phyloP scores from a whole-genome alignment of 37 sponge, comb jelly and placozoan genomes.

The Amphimedon queenslandica region DNA sequence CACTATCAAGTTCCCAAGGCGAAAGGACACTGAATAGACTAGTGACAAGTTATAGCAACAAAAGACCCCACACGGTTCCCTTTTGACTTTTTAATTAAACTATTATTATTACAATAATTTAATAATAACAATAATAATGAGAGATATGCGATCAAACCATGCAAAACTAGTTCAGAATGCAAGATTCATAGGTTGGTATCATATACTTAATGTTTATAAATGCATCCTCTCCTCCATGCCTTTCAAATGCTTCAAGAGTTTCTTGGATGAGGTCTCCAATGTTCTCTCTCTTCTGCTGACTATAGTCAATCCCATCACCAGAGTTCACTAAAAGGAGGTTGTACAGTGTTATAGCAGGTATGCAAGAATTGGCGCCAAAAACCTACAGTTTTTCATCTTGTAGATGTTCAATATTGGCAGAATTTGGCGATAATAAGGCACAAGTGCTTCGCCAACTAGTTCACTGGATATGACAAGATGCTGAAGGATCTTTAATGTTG shows the following conservation, averaged over 20 bases:
- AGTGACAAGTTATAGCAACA: too few relatives aligned
- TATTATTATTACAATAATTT: not conserved
- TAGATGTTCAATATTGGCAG: slow-evolving; percentile 95
- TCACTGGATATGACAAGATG: slow-evolving; percentile 90
- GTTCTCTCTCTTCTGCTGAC: slow-evolving; percentile 97
- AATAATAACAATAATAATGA: not conserved
- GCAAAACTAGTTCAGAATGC: slow-evolving; percentile 72
- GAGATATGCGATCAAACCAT: not conserved
- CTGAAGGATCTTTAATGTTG: slow-evolving; percentile 92
- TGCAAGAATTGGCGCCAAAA: too few relatives aligned
- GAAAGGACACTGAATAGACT: not conserved
- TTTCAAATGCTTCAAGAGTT: slow-evolving; percentile 93
- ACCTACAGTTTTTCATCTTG: slow-evolving; percentile 85
- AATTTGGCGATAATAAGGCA: slow-evolving; percentile 98
- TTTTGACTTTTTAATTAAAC: not conserved
- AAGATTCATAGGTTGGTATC: slow-evolving; percentile 98
- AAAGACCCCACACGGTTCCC: not conserved
- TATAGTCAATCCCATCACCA: slow-evolving; percentile 99
- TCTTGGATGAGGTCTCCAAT: slow-evolving; percentile 94
- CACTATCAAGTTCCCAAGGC: not conserved
- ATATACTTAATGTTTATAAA: slow-evolving; percentile 99
- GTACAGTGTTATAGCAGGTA: too few relatives aligned
- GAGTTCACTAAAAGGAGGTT: slow-evolving; percentile 81
- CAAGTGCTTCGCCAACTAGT: slow-evolving; percentile 95
- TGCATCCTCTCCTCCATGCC: slow-evolving; percentile 91